Conservation (phyloP, 2,888 invertebrate genomes). For the Gandaritis pyraliata region DNA sequence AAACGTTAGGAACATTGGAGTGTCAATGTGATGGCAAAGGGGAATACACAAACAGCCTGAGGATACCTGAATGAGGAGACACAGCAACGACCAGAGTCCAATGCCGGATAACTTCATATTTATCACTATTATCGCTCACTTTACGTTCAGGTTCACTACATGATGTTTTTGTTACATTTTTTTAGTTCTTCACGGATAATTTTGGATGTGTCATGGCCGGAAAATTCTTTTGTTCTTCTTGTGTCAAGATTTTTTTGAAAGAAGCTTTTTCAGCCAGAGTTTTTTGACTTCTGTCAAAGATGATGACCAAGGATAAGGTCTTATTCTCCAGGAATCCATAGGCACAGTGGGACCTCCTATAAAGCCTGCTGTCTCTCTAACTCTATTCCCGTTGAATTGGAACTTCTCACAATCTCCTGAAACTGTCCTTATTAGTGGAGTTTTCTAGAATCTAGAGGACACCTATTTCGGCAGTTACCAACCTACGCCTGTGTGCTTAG, state of each 20-base stretch:
- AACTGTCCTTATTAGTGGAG: too few species aligned
- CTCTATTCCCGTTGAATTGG: too few species aligned
- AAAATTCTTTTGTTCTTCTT: constrained; percentile 68
- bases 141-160: constrained; percentile 51
- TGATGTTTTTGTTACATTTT: constrained; percentile 50
- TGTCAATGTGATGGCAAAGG: not conserved
- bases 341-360: not conserved
- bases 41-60: not conserved
- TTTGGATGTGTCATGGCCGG: constrained; percentile 59
- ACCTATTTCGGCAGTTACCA: too few species aligned
- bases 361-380: too few species aligned
- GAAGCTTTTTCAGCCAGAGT: constrained; percentile 47
- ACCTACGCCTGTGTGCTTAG: too few species aligned
- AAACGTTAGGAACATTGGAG: too few species aligned
- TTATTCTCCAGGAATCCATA: not conserved
- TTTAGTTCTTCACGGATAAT: constrained; percentile 54
- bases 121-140: constrained; percentile 35
- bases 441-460: too few species aligned
- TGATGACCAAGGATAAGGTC: constrained; percentile 14
- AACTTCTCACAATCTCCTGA: too few species aligned
- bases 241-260: constrained; percentile 47
- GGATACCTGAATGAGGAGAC: constrained; percentile 66
- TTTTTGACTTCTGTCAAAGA: constrained; percentile 36
- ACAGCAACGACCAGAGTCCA: constrained; percentile 64
- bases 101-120: constrained; percentile 63